Percentiles rank a stretch among this genome's conserved stretches.
These are phyloP conservation scores for Myotis vivesi DNA, from an alignment of 2,797 vertebrate genomes.

Conservation along the genomic window DNA sequence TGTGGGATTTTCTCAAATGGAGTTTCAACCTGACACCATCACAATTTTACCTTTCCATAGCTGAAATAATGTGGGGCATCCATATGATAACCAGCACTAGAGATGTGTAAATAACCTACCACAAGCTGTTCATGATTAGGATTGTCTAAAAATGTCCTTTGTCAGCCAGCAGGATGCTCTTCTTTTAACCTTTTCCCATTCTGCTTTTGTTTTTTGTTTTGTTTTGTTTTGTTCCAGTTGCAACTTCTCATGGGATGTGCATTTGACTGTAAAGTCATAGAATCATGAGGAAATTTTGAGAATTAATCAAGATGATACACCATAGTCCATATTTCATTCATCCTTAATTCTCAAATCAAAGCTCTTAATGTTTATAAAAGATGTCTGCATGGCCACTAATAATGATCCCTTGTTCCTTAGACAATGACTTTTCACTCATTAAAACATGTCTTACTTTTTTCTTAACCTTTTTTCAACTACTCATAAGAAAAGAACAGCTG, in stretches of 20 bases:
- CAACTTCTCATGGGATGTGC: slow-evolving; percentile 65
- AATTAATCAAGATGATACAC: slow-evolving; percentile 8
- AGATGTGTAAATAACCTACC: slow-evolving; percentile 56
- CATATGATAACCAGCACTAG: neutral
- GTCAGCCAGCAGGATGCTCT: slow-evolving; percentile 57
- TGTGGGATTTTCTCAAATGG: slow-evolving; percentile 58
- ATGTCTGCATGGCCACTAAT: neutral
- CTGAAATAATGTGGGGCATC: neutral
- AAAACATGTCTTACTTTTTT: neutral
- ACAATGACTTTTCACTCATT: neutral
- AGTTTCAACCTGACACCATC: slow-evolving; percentile 43
- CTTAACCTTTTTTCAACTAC: neutral
- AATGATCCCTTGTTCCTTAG: neutral
- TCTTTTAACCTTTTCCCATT: slow-evolving; percentile 48
- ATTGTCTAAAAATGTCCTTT: slow-evolving; percentile 58
- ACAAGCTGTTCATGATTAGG: slow-evolving; percentile 21
- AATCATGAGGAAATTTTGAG: slow-evolving; percentile 32
- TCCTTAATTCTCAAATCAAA: slow-evolving; percentile 11
- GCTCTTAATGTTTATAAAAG: slow-evolving; percentile 31
- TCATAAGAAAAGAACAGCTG: slow-evolving; percentile 29
- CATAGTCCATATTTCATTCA: neutral
- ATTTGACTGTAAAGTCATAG: slow-evolving; percentile 5
- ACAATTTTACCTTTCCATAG: slow-evolving; percentile 19
- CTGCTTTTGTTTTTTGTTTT: slow-evolving; percentile 30
- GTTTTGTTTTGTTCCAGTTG: neutral